Evolutionary conservation across 2,888 invertebrate genomes (phyloP).

Genomic region (Aethes cnicana): DNA sequence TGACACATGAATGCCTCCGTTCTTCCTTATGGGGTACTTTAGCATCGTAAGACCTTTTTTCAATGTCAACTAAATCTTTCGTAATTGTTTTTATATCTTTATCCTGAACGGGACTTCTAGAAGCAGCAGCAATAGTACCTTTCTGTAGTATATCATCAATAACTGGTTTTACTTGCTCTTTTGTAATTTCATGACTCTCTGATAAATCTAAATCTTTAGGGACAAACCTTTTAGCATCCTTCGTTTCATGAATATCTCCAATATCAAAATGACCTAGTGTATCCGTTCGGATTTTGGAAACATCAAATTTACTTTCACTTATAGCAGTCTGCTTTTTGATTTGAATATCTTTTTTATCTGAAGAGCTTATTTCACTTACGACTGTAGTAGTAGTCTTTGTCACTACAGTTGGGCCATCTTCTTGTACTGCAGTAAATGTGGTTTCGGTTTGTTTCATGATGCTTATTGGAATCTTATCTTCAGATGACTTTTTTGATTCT

Average conservation of each 20-base stretch:
- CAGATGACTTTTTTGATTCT: conserved; percentile 33
- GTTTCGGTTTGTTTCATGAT: conserved; percentile 53
- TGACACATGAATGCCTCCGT: conserved; percentile 74
- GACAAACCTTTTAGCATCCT: conserved; percentile 48
- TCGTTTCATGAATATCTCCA: conserved; percentile 46
- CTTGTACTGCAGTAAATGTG: conserved; percentile 43
- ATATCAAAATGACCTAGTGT: conserved; percentile 67
- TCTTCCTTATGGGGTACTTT: conserved; percentile 75
- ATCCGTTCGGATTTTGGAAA: conserved; percentile 69
- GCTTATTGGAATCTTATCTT: conserved; percentile 38
- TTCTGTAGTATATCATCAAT: conserved; percentile 74
- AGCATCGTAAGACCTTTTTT: conserved; percentile 73
- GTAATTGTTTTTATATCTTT: conserved; percentile 65
- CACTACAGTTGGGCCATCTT: conserved; percentile 42
- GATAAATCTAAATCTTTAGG: conserved; percentile 54
- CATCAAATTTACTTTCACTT: conserved; percentile 61
- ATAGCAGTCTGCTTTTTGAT: conserved; percentile 39
- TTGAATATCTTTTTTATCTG: conserved; percentile 41
- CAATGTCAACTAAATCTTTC: conserved; percentile 67
- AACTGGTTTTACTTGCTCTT: conserved; percentile 70
- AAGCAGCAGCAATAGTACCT: conserved; percentile 63
- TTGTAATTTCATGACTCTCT: conserved; percentile 62
- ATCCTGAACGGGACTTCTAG: conserved; percentile 63
- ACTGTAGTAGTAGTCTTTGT: conserved; percentile 42
- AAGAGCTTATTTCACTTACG: conserved; percentile 42